Base-by-base conservation (phyloP, 37 sponge, comb jelly and placozoan genomes). In the Cladorhizidae sp. region DNA sequence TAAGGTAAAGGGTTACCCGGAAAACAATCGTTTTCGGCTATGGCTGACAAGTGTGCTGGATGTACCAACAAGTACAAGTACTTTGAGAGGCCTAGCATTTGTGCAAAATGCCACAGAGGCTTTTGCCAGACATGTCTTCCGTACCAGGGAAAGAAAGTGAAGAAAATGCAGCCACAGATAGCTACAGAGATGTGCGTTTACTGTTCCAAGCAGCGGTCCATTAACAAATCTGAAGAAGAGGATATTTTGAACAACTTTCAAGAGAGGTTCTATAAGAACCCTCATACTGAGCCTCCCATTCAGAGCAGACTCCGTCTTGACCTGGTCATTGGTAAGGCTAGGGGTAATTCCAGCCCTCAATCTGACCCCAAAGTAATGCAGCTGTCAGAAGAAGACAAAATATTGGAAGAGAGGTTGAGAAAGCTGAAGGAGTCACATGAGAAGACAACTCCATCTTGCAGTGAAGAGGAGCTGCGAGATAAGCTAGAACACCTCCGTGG, bases 41-140 rank as follows among this genome's bases (percentile, higher is more conserved):
- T 87, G 88, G 58, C 87, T 56, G 82, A 77, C 36, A 72, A 73
- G 38, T 89, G 90, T 75, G 69, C 73, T 75, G 90, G 90, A 29
- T 92, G 93, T 81, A 85, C 77, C 38, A 81, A 70, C 71, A 84
- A 88, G 51, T 88, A 82, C 69, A 92, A 88, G 43, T 77, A 75
- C 40, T 75, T 79, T 26, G 77, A 92, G 52, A 84, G 88, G 45
- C 78, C 86, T 1, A 67, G 35, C 18, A 39, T 69, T 26, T 92
- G 93, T 76, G 81, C 86, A 21, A 26, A 84, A 50, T 92, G 93
- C 54, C 74, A 40, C 17, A 80, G 85, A n/a, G 71, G 49, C 35
- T 92, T 92, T 67, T 92, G 93, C 57, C 56, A 71, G 18, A 61
- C 52, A n/a, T 92, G 93, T 43, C 28, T 92, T 1, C 84, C 80